A percentile compares a stretch with the other conserved stretches of the same genome.
These are phyloP conservation scores for Eciton burchellii DNA, from an alignment of 1,140 invertebrate genomes.

Conservation along the genomic window DNA sequence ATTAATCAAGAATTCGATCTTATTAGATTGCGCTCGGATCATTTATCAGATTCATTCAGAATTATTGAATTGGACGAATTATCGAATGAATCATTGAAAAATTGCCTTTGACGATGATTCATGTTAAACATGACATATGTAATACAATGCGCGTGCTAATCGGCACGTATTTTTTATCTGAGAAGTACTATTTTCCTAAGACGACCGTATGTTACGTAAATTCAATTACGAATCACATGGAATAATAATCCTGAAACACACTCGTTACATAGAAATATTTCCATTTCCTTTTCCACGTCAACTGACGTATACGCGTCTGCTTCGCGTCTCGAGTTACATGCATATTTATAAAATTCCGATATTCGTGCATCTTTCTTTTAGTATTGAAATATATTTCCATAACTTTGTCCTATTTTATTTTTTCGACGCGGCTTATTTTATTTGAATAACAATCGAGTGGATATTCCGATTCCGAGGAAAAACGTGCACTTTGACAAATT, in stretches of 20 bases:
- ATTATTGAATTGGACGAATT: too few relatives aligned
- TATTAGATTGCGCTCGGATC: neutral
- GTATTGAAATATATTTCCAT: too few relatives aligned
- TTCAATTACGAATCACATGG: neutral
- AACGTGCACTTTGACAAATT: neutral
- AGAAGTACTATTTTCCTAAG: neutral
- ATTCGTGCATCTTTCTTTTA: too few relatives aligned
- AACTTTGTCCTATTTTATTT: too few relatives aligned
- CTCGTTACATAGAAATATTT: neutral
- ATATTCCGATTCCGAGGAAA: neutral
- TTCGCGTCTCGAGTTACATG: too few relatives aligned
- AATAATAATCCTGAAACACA: neutral
- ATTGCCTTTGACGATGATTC: neutral
- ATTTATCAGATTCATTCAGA: neutral
- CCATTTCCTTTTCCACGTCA: neutral
- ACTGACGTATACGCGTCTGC: neutral
- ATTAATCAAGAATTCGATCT: neutral
- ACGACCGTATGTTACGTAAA: neutral
- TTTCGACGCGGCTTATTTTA: too few relatives aligned
- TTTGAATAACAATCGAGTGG: too few relatives aligned
- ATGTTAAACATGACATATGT: neutral
- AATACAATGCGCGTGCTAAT: neutral
- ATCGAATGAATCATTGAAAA: slow-evolving; percentile 11
- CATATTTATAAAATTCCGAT: too few relatives aligned
- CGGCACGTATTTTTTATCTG: neutral